These are phyloP conservation scores for Colistium nudipinnis DNA, from an alignment of 2,113 vertebrate species.

Conservation along the genomic window DNA sequence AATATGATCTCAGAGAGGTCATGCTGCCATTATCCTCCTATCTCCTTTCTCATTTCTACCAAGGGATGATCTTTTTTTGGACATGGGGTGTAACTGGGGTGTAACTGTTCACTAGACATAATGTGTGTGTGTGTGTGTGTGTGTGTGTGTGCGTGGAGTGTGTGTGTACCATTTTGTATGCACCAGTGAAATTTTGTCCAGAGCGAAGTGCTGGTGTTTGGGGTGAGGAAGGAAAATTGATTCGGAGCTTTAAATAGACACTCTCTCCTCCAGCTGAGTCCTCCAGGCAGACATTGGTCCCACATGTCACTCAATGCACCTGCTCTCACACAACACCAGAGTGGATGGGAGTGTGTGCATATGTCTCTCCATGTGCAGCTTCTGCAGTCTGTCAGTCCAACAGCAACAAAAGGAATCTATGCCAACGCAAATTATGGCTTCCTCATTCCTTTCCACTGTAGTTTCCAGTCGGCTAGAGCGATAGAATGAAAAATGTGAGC, in stretches of 20 bases:
- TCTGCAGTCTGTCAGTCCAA: neutral
- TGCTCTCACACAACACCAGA: neutral
- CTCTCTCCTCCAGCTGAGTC: conserved; percentile 76
- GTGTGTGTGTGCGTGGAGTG: neutral
- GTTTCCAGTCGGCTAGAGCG: conserved; percentile 5
- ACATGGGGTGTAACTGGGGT: neutral
- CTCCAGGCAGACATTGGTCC: conserved; percentile 55
- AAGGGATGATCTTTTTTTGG: conserved; percentile 22
- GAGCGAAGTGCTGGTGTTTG: conserved; percentile 35
- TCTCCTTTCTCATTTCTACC: conserved; percentile 27
- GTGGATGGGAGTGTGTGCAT: neutral
- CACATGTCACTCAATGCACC: conserved; percentile 53
- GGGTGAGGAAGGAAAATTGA: conserved; percentile 64
- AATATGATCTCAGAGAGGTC: conserved; percentile 5
- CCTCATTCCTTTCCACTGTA: conserved; percentile 11
- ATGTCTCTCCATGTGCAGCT: conserved; percentile 5
- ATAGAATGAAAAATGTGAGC: conserved; percentile 42
- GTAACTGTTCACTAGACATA: too few species aligned
- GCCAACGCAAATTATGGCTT: conserved; percentile 24
- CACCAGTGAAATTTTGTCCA: conserved; percentile 1
- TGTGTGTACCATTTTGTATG: neutral
- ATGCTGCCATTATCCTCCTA: conserved; percentile 24
- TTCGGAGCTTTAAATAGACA: conserved; percentile 81
- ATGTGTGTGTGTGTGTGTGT: conserved; percentile 20
- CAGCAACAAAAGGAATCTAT: neutral